Evolutionary conservation across 2,888 invertebrate species (phyloP).

Genomic region (Bimastos eiseni): DNA sequence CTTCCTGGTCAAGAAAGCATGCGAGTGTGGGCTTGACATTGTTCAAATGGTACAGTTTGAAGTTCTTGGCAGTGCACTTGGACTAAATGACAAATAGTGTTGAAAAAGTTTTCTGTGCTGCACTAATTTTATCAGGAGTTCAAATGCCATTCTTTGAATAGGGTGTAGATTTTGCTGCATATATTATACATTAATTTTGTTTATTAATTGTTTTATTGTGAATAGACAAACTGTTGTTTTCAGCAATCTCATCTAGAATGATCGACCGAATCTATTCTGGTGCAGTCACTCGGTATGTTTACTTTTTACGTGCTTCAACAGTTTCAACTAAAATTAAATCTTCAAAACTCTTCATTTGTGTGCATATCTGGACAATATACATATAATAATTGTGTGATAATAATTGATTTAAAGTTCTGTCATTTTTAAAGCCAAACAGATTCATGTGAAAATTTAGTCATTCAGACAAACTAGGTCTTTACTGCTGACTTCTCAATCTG

Average conservation of each 20-base stretch:
- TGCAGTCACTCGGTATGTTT: conserved; percentile 77
- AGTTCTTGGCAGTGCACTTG: neutral
- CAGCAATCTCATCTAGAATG: conserved; percentile 92
- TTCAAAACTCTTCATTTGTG: neutral
- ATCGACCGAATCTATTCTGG: conserved; percentile 96
- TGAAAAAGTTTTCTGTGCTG: neutral
- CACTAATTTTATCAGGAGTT: neutral
- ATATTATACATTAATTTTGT: neutral
- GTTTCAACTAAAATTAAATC: neutral
- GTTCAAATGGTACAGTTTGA: neutral
- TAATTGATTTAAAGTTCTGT: neutral
- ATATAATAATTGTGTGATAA: neutral
- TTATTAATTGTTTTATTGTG: neutral
- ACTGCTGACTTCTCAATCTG: neutral
- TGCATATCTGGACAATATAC: neutral
- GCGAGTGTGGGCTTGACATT: neutral
- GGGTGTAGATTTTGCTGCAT: neutral
- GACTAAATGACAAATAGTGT: neutral
- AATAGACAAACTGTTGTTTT: neutral
- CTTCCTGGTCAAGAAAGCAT: too few relatives aligned
- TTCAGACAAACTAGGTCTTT: neutral
- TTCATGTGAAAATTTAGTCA: neutral
- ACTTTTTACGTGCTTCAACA: neutral
- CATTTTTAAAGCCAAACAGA: neutral
- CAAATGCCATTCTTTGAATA: neutral